Percentiles rank a stretch among this genome's conserved stretches.
Evolutionary conservation across 2,797 vertebrate species (phyloP).

Genomic region (Sarcoramphus papa): DNA sequence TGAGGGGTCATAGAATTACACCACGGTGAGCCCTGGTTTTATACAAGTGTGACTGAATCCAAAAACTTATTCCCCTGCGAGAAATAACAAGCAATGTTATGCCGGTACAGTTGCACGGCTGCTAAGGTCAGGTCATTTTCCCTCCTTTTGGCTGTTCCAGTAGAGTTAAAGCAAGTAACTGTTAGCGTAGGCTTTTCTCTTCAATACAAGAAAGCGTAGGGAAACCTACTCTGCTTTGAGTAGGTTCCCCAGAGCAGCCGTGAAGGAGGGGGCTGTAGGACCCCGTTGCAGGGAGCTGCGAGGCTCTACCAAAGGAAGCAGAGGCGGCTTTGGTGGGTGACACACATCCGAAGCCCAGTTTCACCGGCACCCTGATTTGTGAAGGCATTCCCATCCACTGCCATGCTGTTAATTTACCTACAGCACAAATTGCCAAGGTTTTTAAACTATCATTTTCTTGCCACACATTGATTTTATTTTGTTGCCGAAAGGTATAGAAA

Average conservation of each 20-base stretch:
- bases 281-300: fast-evolving
- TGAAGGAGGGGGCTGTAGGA: not conserved
- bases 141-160: not conserved
- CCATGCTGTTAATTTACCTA: not conserved
- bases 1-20: not conserved
- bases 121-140: not conserved
- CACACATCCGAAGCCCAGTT: not conserved
- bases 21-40: not conserved
- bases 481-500: constrained; percentile 43
- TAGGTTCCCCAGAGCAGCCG: not conserved
- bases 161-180: not conserved
- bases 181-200: not conserved
- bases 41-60: not conserved
- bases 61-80: not conserved
- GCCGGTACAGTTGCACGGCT: not conserved
- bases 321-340: not conserved
- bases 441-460: constrained; percentile 23
- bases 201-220: not conserved
- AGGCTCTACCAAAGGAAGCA: not conserved
- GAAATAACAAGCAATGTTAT: not conserved
- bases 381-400: not conserved
- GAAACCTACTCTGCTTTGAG: not conserved
- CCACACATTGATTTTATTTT: constrained; percentile 38
- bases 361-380: not conserved
- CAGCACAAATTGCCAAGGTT: not conserved